These are phyloP conservation scores for Leptinotarsa tumamoca DNA, from an alignment of 2,888 invertebrate species.

Conservation along the genomic window DNA sequence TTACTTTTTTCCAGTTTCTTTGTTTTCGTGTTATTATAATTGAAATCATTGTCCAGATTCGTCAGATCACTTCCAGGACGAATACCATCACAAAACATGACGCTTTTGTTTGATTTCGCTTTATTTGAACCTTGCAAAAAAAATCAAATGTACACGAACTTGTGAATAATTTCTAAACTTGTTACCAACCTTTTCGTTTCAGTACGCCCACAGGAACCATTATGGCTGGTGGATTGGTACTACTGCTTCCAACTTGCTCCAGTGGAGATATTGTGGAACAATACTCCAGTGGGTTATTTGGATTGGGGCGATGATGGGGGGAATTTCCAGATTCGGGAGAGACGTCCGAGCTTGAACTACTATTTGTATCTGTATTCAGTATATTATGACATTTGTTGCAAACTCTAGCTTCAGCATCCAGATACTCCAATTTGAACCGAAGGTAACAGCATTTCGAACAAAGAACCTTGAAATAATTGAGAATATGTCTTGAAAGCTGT, in stretches of 20 bases:
- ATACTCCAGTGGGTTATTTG: conserved; percentile 89
- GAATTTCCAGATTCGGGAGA: conserved; percentile 57
- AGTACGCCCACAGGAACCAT: conserved; percentile 88
- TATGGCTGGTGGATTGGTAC: conserved; percentile 75
- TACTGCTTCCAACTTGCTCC: conserved; percentile 74
- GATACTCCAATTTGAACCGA: conserved; percentile 78
- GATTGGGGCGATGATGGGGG: conserved; percentile 75
- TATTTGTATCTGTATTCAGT: conserved; percentile 59
- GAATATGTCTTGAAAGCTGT: not conserved
- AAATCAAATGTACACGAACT: not conserved
- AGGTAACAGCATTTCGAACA: conserved; percentile 83
- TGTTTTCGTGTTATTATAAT: conserved; percentile 57
- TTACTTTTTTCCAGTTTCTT: conserved; percentile 42
- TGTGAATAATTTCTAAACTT: not conserved
- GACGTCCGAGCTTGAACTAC: conserved; percentile 56
- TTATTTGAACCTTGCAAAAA: conserved; percentile 65
- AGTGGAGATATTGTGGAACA: conserved; percentile 85
- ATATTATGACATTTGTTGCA: conserved; percentile 79
- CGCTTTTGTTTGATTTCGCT: conserved; percentile 75
- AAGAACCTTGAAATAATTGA: conserved; percentile 71
- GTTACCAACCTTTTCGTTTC: conserved; percentile 74
- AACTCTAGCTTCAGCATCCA: conserved; percentile 82
- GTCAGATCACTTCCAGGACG: conserved; percentile 88
- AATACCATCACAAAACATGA: conserved; percentile 92
- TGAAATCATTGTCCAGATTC: conserved; percentile 76